A percentile compares a stretch with the other conserved stretches of the same genome.
These are phyloP conservation scores for Acipenser transmontanus DNA, from an alignment of 2,797 vertebrate species.

Conservation along the genomic window DNA sequence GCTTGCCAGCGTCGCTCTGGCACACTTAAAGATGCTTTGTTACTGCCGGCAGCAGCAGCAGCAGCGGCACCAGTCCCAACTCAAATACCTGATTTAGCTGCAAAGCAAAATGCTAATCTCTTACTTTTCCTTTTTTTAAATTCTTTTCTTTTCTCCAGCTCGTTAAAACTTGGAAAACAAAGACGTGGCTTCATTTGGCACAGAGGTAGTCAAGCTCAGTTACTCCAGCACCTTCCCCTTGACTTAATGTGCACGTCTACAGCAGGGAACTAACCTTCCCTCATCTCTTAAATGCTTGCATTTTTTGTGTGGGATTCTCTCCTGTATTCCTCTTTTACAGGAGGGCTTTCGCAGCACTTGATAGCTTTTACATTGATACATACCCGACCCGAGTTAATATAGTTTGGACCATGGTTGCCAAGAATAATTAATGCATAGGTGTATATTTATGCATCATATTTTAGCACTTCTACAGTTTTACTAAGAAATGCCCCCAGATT, in stretches of 20 bases:
- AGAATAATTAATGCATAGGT: too few species aligned
- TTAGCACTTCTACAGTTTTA: too few species aligned
- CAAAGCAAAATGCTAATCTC: slow-evolving; percentile 42
- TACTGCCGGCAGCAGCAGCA: too few species aligned
- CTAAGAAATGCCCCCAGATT: too few species aligned
- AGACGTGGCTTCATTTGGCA: not conserved
- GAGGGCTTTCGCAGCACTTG: not conserved
- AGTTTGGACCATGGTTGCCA: too few species aligned
- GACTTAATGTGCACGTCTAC: not conserved
- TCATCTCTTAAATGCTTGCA: slow-evolving; percentile 5
- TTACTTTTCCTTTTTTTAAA: slow-evolving; percentile 21
- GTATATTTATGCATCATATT: too few species aligned
- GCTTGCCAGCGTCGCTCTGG: slow-evolving; percentile 32
- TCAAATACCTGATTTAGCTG: slow-evolving; percentile 40
- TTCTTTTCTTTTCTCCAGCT: slow-evolving; percentile 9
- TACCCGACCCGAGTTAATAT: not conserved
- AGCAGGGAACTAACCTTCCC: slow-evolving; percentile 4
- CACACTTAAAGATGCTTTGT: too few species aligned
- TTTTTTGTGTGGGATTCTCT: not conserved
- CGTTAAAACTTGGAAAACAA: not conserved
- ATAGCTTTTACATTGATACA: not conserved
- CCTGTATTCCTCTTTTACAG: not conserved
- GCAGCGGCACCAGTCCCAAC: slow-evolving; percentile 22
- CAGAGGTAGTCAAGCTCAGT: not conserved
- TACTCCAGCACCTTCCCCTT: slow-evolving; percentile 5